Conservation (phyloP, 1,140 invertebrate species). For the Antheraea pernyi region DNA sequence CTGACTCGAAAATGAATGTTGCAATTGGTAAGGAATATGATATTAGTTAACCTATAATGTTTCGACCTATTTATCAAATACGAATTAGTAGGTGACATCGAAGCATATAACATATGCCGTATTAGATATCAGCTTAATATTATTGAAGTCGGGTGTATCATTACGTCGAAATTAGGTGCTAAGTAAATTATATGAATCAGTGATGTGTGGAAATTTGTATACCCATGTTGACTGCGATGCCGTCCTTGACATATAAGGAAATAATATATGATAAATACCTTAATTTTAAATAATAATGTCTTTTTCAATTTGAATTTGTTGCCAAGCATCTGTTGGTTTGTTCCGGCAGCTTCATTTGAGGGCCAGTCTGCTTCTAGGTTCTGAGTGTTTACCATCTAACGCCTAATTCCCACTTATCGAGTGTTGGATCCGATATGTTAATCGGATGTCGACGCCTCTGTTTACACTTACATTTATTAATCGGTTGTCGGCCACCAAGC, state of each 20-base stretch:
- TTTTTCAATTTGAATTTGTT: too few relatives aligned
- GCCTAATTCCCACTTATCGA: too few relatives aligned
- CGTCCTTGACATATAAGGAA: not conserved
- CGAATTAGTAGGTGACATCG: constrained; percentile 67
- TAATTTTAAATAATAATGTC: too few relatives aligned
- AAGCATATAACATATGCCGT: constrained; percentile 65
- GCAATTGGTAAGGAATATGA: constrained; percentile 22
- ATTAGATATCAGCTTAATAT: constrained; percentile 42
- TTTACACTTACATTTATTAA: too few relatives aligned
- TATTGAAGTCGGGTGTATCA: constrained; percentile 41
- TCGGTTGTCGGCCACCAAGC: too few relatives aligned
- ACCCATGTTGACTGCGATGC: not conserved
- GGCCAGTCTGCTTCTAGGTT: too few relatives aligned
- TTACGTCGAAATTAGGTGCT: constrained; percentile 68
- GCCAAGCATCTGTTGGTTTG: too few relatives aligned
- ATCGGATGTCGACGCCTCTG: too few relatives aligned
- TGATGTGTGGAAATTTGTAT: constrained; percentile 14
- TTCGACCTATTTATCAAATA: constrained; percentile 64
- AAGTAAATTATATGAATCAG: constrained; percentile 63
- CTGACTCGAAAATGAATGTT: not conserved
- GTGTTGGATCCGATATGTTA: too few relatives aligned
- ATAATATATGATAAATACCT: too few relatives aligned
- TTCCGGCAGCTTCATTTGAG: too few relatives aligned
- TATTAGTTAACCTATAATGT: constrained; percentile 39
- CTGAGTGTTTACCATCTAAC: too few relatives aligned